Evolutionary conservation across 2,888 invertebrate species (phyloP).

Genomic region (Litoditis marina): DNA sequence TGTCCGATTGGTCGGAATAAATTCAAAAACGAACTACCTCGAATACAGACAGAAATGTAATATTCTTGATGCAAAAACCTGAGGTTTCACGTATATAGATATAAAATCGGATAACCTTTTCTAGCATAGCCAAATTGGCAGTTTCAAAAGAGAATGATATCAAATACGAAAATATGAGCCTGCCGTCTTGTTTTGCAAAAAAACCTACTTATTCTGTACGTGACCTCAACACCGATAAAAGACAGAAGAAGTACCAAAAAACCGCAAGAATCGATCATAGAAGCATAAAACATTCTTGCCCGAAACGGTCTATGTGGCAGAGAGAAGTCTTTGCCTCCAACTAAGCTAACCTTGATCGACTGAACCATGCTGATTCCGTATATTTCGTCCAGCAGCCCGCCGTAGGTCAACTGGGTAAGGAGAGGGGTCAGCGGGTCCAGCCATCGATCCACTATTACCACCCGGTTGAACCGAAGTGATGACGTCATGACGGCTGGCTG

Average conservation of each 20-base stretch:
- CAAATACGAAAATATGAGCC: too few relatives aligned
- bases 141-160: too few relatives aligned
- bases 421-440: constrained; percentile 87
- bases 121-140: too few relatives aligned
- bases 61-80: too few relatives aligned
- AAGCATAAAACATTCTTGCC: not conserved
- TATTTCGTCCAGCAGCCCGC: constrained; percentile 80
- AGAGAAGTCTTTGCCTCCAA: not conserved
- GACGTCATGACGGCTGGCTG: not conserved
- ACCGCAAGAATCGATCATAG: constrained; percentile 21
- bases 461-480: constrained; percentile 13
- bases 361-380: constrained; percentile 41
- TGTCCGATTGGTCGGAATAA: not conserved
- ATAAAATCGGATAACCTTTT: too few relatives aligned
- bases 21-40: not conserved
- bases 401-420: constrained; percentile 91
- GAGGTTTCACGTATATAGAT: too few relatives aligned
- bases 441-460: constrained; percentile 80
- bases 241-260: constrained; percentile 4
- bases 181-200: too few relatives aligned
- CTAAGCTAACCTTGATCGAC: constrained; percentile 34
- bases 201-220: too few relatives aligned
- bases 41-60: too few relatives aligned
- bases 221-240: too few relatives aligned
- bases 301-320: too few relatives aligned